Conservation (phyloP, 2,113 vertebrate genomes). For the Emydura subglobosa region DNA sequence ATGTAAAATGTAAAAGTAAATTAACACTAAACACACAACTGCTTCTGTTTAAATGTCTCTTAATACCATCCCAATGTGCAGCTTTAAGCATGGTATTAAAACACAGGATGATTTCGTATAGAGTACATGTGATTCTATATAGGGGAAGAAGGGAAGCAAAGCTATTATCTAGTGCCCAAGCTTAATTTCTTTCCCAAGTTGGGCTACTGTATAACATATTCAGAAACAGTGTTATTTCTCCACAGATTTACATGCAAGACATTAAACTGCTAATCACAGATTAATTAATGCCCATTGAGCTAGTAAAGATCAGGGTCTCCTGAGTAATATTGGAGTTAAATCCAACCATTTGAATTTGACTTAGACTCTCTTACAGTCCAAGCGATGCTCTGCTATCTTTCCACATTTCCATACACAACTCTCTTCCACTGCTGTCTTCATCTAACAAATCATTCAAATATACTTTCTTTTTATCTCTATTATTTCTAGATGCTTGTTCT, state of each 20-base stretch:
- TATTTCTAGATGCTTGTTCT: constrained; percentile 4
- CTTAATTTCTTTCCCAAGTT: neutral
- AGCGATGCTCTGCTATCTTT: neutral
- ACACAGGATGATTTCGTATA: neutral
- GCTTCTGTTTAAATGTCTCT: neutral
- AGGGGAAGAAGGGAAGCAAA: rapidly evolving
- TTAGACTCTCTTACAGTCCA: neutral
- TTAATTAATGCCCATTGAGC: neutral
- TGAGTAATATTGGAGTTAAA: constrained; percentile 5
- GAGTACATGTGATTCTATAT: neutral
- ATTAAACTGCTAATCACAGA: neutral
- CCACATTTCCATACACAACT: neutral
- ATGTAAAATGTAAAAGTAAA: neutral
- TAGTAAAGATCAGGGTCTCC: neutral
- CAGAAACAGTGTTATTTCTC: neutral
- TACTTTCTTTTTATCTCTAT: neutral
- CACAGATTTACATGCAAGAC: neutral
- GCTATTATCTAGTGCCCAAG: neutral
- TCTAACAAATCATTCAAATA: neutral
- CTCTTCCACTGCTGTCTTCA: neutral
- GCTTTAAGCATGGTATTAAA: neutral
- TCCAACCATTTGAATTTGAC: neutral
- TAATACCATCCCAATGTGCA: neutral
- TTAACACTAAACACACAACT: neutral
- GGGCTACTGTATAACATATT: neutral